Evolutionary conservation across 2,113 vertebrate species (phyloP), one percentile per base, ranked within the genome.

Genomic region (Xyrauchen texanus): DNA sequence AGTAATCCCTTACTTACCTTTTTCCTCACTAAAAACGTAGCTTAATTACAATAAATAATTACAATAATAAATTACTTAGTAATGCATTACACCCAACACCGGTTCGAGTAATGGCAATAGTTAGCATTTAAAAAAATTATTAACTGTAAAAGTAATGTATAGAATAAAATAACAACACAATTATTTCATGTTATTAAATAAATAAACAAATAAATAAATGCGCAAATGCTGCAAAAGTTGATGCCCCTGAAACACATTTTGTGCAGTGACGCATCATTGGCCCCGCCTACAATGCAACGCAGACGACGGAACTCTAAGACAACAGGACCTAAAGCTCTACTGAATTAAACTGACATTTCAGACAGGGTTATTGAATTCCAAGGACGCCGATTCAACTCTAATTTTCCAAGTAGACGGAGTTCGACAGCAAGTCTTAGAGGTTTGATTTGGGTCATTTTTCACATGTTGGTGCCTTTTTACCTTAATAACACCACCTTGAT

Each of bases 231-330:
- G 70, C 6, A 0, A 16, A 8, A 4, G 42, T 12, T 82, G 81
- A 70, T 12, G 57, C 16, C 2, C 53, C n/a, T 79, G 70, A 76
- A 46, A 11, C 13, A 46, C 42, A 15, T 34, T 61, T 34, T 51
- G 13, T 12, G 7, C 42, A 21, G 52, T 67, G 81, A 83, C 77
- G 81, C 13, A 21, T 15, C 11, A 45, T 47, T 67, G 15, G 61
- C 47, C 68, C 68, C 79, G 75, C 91, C 92, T 79, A 76, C 13
- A 80, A 76, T 72, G 63, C 80, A 63, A 76, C 64, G 82, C 53
- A 71, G 61, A 49, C 64, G 46, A 53, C 73, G 71, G 76, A 85
- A 76, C 76, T 83, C 82, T 66, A 21, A 47, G 61, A 76, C 6
- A 49, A 70, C 21, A 55, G 66, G 60, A 80, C 65, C 69, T 67